A percentile compares a stretch with the other conserved stretches of the same genome.
phyloP scores from a whole-genome alignment of 2,888 invertebrate species.

The Diploptera punctata region DNA sequence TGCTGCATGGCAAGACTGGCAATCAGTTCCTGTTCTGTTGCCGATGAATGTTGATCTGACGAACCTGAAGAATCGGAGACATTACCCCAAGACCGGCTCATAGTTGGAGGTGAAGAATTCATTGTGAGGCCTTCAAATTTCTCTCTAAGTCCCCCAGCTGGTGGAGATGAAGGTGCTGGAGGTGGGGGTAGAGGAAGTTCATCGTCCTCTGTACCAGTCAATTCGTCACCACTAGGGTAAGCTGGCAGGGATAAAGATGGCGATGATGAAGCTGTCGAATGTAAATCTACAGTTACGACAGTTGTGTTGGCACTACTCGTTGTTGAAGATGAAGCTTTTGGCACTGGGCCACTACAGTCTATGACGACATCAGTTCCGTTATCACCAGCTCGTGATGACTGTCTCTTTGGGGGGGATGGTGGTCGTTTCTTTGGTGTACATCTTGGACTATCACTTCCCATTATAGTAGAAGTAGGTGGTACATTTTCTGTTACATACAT shows the following conservation, averaged over 20 bases:
- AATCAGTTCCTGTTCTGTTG: conserved; percentile 55
- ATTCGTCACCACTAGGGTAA: conserved; percentile 69
- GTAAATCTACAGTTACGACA: conserved; percentile 49
- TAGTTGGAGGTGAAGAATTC: conserved; percentile 31
- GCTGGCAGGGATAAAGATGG: conserved; percentile 68
- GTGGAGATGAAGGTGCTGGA: conserved; percentile 67
- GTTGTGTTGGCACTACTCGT: conserved; percentile 51
- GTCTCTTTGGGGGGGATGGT: conserved; percentile 81
- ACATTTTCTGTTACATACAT: background rate
- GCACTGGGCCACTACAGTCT: conserved; percentile 56
- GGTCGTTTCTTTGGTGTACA: conserved; percentile 66
- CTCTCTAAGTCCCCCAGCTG: conserved; percentile 51
- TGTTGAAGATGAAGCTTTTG: conserved; percentile 53
- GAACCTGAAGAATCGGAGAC: conserved; percentile 16
- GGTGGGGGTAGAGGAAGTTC: conserved; percentile 72
- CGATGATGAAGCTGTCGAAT: conserved; percentile 48
- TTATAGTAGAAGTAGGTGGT: background rate
- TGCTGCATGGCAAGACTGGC: conserved; percentile 47
- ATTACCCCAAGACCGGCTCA: conserved; percentile 36
- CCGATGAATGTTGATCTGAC: conserved; percentile 14
- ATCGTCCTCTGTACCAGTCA: conserved; percentile 63
- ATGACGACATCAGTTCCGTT: conserved; percentile 53
- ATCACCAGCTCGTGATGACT: conserved; percentile 56
- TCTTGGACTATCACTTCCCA: conserved; percentile 21
- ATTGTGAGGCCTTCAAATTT: conserved; percentile 26